These are phyloP conservation scores for Chiridota heheva DNA, from an alignment of 35 echinoderm and acorn worm genomes.

Conservation along the genomic window DNA sequence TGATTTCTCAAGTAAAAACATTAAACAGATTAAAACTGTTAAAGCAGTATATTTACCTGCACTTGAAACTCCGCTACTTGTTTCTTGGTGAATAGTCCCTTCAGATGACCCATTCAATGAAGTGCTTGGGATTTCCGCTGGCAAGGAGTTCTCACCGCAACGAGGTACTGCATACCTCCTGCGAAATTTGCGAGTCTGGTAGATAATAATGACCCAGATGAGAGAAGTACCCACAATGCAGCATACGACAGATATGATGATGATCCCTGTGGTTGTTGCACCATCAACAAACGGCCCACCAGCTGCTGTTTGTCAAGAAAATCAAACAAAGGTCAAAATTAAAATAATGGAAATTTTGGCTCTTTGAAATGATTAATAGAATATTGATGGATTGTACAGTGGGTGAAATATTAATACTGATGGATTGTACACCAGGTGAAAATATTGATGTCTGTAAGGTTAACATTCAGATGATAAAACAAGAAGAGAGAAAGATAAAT, in stretches of 20 bases:
- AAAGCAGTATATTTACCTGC: conserved; percentile 50
- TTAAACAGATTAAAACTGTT: no score
- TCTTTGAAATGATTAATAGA: no score
- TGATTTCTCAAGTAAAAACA: no score
- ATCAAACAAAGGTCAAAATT: no score
- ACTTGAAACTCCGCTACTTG: conserved; percentile 90
- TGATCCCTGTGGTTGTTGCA: conserved; percentile 77
- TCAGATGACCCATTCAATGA: conserved; percentile 86
- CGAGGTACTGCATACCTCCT: conserved; percentile 30
- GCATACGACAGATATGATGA: conserved; percentile 84
- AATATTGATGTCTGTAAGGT: no score
- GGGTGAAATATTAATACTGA: no score
- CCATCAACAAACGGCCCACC: no score
- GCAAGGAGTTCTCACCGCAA: conserved; percentile 22
- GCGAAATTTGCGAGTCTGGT: conserved; percentile 73
- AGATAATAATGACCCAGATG: conserved; percentile 86
- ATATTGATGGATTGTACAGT: no score
- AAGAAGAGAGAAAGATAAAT: neutral
- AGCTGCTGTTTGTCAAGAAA: no score
- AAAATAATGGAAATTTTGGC: no score
- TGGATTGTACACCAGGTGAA: no score
- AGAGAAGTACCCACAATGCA: conserved; percentile 84
- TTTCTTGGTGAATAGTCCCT: conserved; percentile 90
- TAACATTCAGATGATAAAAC: no score
- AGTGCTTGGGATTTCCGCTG: conserved; percentile 82